phyloP scores from a whole-genome alignment of 2,888 invertebrate genomes.

The Synanthedon vespiformis region DNA sequence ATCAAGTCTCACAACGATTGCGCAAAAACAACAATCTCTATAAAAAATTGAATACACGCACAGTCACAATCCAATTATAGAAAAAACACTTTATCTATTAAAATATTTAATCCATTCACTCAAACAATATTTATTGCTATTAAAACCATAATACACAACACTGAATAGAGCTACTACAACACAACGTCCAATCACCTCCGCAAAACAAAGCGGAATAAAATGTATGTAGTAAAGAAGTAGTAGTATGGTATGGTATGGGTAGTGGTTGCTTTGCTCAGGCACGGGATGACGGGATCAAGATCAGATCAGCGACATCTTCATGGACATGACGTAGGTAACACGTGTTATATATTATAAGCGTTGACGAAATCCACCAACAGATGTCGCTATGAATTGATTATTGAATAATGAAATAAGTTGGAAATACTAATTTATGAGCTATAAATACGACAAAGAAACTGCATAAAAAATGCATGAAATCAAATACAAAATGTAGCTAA shows the following conservation, averaged over 20 bases:
- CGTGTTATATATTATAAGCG: neutral
- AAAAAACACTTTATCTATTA: constrained; percentile 34
- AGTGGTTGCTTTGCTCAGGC: no score
- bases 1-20: constrained; percentile 59
- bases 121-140: constrained; percentile 39
- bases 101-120: constrained; percentile 40
- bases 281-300: no score
- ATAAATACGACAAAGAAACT: no score
- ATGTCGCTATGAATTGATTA: constrained; percentile 11
- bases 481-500: no score
- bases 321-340: neutral
- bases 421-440: no score
- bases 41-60: constrained; percentile 38
- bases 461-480: no score
- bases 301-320: no score
- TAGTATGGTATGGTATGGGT: no score
- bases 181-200: constrained; percentile 60
- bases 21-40: constrained; percentile 44
- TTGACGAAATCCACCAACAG: constrained; percentile 3
- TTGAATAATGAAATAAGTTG: no score
- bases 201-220: constrained; percentile 68
- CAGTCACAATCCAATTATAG: constrained; percentile 30
- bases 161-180: constrained; percentile 23
- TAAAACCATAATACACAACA: constrained; percentile 59
- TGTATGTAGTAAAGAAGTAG: no score